Base-by-base conservation (phyloP, 2,888 invertebrate species). In the Smittia aterrima region DNA sequence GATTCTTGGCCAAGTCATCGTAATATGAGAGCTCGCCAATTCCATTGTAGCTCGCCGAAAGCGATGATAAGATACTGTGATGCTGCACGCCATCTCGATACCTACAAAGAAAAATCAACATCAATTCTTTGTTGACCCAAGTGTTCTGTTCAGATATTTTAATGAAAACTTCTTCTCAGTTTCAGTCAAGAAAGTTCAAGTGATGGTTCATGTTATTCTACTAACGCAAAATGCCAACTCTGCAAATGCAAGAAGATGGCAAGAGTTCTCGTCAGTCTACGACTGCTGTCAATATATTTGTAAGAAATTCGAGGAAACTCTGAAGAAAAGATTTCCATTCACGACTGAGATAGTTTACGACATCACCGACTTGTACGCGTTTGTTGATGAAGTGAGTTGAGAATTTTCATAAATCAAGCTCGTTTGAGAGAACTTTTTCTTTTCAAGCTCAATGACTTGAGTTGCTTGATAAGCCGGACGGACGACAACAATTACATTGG, bases 1-100 rank as follows among this genome's bases (percentile, higher is more conserved):
- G 87, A 82, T 95, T 93, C 81, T 92, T 88, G 47, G 94, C 90
- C 80, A 95, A 85, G 80, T 92, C 92, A 83, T 95, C 93, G 82
- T 95, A 93, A 79, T 92, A 91, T 58, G 87, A 86, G 76, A 88
- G 83, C 78, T 87, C 88, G 77, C 87, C 86, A 81, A 87, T 85
- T 75, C 90, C 90, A 80, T 91, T 90, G 81, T 93, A 92, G 1
- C 92, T 91, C 78, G 91, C 91, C 75, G 92, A 92, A 78, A 93
- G 86, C 72, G 92, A 92, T 76, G 91, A 91, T 76, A 93, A 85
- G 75, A 93, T 91, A 82, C 93, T 92, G 82, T 92, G 91, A 82
- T 91, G 92, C 81, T 88, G 86, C 72, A 87, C 85, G 78, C 90
- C 88, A 87, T 93, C 93, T 85, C 92, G 88, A 82, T 92, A 93